Evolutionary conservation across 2,113 vertebrate species (phyloP).

Genomic region (Reinhardtius hippoglossoides): DNA sequence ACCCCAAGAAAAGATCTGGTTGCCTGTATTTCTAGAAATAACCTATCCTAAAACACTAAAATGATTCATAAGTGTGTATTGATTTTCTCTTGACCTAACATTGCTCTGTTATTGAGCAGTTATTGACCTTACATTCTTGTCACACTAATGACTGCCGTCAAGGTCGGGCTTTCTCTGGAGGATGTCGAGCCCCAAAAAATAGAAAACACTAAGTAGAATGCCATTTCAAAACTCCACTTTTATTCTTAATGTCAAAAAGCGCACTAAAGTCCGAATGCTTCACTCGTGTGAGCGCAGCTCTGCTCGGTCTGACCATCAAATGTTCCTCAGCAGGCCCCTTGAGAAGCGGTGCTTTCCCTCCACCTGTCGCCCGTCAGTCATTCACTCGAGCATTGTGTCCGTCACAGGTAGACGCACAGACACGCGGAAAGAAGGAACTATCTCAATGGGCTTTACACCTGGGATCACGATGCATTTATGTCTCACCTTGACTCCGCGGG

Average conservation of each 20-base stretch:
- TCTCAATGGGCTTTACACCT: conserved; percentile 27
- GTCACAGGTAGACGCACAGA: conserved; percentile 33
- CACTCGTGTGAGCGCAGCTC: conserved; percentile 11
- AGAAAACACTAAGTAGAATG: conserved; percentile 20
- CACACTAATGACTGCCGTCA: conserved; percentile 25
- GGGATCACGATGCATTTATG: conserved; percentile 32
- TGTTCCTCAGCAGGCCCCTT: conserved; percentile 35
- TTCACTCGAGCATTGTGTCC: conserved; percentile 61
- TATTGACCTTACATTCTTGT: conserved; percentile 57
- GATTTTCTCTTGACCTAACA: conserved; percentile 57
- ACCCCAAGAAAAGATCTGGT: neutral
- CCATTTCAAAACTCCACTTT: neutral
- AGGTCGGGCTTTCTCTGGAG: neutral
- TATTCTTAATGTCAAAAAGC: conserved; percentile 26
- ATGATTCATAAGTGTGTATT: conserved; percentile 44
- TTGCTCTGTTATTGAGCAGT: conserved; percentile 34
- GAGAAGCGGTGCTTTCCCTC: conserved; percentile 53
- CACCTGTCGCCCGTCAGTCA: conserved; percentile 68
- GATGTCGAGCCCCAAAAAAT: conserved; percentile 1
- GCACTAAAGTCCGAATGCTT: conserved; percentile 19
- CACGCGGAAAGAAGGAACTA: conserved; percentile 13
- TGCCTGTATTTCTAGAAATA: conserved; percentile 14
- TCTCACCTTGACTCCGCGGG: conserved; percentile 92
- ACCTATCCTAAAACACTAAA: conserved; percentile 24
- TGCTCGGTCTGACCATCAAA: conserved; percentile 39